Conservation (phyloP, 1,140 invertebrate genomes). For the Conus ventricosus region DNA sequence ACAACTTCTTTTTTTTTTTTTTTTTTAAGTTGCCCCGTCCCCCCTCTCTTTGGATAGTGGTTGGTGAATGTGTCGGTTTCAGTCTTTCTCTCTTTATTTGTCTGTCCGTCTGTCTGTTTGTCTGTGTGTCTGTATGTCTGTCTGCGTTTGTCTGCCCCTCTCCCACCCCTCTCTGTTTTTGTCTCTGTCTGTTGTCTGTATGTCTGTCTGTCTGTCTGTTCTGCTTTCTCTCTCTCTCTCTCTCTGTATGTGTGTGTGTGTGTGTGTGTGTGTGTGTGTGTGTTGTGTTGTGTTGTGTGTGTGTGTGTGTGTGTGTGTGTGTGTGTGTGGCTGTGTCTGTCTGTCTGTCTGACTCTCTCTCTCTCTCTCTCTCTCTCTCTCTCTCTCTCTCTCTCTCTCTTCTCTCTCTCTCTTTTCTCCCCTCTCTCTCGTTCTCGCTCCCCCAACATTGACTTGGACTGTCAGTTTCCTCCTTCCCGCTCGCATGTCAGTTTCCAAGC, state of each 20-base stretch:
- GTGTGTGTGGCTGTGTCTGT: background rate
- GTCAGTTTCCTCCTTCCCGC: too few relatives aligned
- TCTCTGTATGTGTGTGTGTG: background rate
- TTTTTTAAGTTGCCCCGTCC: too few relatives aligned
- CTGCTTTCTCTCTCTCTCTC: background rate
- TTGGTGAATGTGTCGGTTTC: too few relatives aligned
- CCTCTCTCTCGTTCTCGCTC: background rate
- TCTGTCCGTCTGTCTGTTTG: background rate
- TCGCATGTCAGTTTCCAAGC: too few relatives aligned
- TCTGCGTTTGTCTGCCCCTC: constrained; percentile 20
- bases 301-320: background rate
- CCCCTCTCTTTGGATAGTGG: too few relatives aligned
- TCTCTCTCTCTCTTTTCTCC: background rate
- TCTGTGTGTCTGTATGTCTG: constrained; percentile 24
- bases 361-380: background rate
- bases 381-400: background rate
- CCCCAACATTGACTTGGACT: too few relatives aligned
- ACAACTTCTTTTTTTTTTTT: too few relatives aligned
- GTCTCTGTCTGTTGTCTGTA: background rate
- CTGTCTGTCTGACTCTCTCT: background rate
- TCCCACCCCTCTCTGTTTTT: background rate
- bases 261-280: too few relatives aligned
- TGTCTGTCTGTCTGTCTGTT: too few relatives aligned
- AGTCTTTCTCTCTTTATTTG: too few relatives aligned
- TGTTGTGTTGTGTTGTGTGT: background rate